Conservation (phyloP, 2,113 vertebrate genomes). For the Uropsilus gracilis region DNA sequence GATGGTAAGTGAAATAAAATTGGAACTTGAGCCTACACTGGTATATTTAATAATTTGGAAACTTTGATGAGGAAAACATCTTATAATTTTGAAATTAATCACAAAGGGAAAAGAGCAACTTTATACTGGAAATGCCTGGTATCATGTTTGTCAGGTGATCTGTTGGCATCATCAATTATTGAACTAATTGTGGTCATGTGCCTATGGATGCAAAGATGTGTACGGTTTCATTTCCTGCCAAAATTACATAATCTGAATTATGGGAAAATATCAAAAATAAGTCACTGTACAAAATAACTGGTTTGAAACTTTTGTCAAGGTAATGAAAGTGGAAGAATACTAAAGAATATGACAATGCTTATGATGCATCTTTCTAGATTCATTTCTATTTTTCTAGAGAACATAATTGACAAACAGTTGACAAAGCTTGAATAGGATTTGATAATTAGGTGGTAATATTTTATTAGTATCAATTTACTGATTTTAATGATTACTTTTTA, state of each 20-base stretch:
- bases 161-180: neutral
- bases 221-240: neutral
- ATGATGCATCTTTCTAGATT: neutral
- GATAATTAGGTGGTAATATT: conserved; percentile 31
- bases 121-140: neutral
- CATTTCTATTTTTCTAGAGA: conserved; percentile 20
- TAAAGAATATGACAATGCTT: neutral
- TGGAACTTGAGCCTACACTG: neutral
- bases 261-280: neutral
- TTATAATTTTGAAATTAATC: neutral
- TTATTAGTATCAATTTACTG: neutral
- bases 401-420: neutral
- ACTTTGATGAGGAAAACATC: neutral
- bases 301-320: neutral
- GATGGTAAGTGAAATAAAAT: neutral
- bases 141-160: neutral
- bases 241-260: neutral
- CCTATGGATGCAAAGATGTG: neutral
- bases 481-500: conserved; percentile 1
- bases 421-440: conserved; percentile 14
- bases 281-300: conserved; percentile 10
- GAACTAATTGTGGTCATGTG: neutral
- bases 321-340: neutral
- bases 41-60: neutral
- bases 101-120: neutral